These are phyloP conservation scores for Cricetomys ansorgei DNA, from an alignment of 2,113 vertebrate genomes.

Conservation along the genomic window DNA sequence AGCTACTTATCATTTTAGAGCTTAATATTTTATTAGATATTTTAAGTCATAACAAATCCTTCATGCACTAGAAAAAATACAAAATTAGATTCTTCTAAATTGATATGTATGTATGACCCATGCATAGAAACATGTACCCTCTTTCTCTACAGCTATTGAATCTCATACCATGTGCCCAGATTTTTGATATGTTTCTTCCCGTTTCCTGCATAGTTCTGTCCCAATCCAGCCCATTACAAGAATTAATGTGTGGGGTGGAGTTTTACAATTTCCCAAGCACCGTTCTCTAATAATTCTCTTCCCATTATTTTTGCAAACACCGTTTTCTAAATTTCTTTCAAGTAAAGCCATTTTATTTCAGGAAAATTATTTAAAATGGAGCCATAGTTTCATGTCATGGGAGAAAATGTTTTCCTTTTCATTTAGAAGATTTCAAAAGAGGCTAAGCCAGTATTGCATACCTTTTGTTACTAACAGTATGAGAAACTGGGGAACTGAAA, in stretches of 20 bases:
- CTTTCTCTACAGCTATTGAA: neutral
- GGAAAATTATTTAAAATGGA: neutral
- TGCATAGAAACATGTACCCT: neutral
- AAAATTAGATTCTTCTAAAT: neutral
- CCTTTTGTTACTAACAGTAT: neutral
- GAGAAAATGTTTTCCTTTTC: neutral
- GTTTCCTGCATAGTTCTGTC: neutral
- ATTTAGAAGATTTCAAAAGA: neutral
- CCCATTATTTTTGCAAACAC: neutral
- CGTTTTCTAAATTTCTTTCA: neutral
- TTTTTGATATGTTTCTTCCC: neutral
- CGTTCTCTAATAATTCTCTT: neutral
- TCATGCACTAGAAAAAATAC: neutral
- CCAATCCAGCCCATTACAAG: neutral
- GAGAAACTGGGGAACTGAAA: neutral
- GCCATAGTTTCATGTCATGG: neutral
- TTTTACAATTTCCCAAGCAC: neutral
- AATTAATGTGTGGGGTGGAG: neutral
- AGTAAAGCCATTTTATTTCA: neutral
- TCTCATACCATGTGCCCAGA: rapidly evolving
- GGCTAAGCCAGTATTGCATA: neutral
- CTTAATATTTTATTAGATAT: neutral
- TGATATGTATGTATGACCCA: rapidly evolving
- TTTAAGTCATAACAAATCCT: neutral
- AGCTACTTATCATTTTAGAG: neutral